phyloP scores from a whole-genome alignment of 2,797 vertebrate species.

The Amblyopsis hoosieri region DNA sequence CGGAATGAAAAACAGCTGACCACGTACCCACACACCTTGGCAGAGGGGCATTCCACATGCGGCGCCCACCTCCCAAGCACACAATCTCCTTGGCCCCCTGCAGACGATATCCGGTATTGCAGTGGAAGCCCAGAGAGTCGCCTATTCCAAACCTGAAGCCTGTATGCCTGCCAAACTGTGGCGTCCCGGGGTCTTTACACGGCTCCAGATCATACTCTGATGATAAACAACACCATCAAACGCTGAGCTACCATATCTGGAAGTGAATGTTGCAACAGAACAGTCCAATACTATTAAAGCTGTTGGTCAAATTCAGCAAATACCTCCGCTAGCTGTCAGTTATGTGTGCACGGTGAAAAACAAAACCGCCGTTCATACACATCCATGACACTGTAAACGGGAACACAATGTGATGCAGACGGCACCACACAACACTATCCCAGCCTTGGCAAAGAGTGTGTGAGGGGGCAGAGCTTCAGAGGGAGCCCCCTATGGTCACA shows the following conservation, averaged over 20 bases:
- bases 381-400: too few relatives aligned
- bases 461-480: too few relatives aligned
- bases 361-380: too few relatives aligned
- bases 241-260: background rate
- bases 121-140: slow-evolving; percentile 86
- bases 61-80: slow-evolving; percentile 95
- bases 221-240: slow-evolving; percentile 17
- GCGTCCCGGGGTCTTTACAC: slow-evolving; percentile 90
- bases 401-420: too few relatives aligned
- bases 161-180: slow-evolving; percentile 85
- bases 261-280: background rate
- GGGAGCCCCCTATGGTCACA: too few relatives aligned
- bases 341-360: too few relatives aligned
- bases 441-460: too few relatives aligned
- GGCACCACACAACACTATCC: too few relatives aligned
- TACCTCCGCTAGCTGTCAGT: too few relatives aligned
- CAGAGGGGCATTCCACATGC: slow-evolving; percentile 99
- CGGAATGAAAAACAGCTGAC: slow-evolving; percentile 94
- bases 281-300: too few relatives aligned
- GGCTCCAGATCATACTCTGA: slow-evolving; percentile 95
- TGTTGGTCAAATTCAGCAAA: too few relatives aligned
- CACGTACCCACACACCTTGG: slow-evolving; percentile 99
- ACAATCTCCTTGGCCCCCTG: slow-evolving; percentile 88
- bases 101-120: slow-evolving; percentile 91
- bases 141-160: slow-evolving; percentile 91